Conservation (phyloP, 2,113 vertebrate species). For the Xiphophorus maculatus region DNA sequence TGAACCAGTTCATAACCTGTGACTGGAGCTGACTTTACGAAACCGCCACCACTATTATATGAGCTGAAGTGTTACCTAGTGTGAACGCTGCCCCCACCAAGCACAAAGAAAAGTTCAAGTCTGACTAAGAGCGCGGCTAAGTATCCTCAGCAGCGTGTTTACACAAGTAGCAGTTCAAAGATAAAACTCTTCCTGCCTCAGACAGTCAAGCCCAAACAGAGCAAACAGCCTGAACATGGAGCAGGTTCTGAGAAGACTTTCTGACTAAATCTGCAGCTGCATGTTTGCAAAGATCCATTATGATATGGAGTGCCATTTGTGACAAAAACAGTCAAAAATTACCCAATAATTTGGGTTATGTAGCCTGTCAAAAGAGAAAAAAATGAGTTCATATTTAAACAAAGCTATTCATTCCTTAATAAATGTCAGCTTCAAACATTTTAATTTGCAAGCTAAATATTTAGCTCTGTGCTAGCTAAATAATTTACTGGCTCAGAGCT, state of each 20-base stretch:
- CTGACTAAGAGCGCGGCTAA: not conserved
- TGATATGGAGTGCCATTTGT: no score
- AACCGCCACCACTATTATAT: not conserved
- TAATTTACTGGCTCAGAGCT: no score
- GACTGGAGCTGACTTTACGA: not conserved
- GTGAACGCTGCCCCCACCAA: not conserved
- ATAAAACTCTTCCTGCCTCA: conserved; percentile 14
- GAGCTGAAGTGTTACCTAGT: not conserved
- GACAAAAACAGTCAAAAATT: no score
- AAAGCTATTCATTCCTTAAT: no score
- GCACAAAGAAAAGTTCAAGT: conserved; percentile 44
- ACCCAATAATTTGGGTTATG: no score
- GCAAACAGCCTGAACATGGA: not conserved
- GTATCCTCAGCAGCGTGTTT: conserved; percentile 36
- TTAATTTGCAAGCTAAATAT: no score
- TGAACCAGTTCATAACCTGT: not conserved
- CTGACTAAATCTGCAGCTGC: not conserved
- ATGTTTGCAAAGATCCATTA: not conserved
- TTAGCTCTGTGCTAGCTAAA: no score
- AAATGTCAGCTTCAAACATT: no score
- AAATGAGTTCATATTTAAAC: no score
- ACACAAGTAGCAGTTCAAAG: conserved; percentile 38
- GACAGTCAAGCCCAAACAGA: conserved; percentile 25
- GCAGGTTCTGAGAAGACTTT: conserved; percentile 8
- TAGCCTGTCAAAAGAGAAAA: no score